phyloP scores from a whole-genome alignment of 2,888 invertebrate genomes.

The Dynastes tityus region DNA sequence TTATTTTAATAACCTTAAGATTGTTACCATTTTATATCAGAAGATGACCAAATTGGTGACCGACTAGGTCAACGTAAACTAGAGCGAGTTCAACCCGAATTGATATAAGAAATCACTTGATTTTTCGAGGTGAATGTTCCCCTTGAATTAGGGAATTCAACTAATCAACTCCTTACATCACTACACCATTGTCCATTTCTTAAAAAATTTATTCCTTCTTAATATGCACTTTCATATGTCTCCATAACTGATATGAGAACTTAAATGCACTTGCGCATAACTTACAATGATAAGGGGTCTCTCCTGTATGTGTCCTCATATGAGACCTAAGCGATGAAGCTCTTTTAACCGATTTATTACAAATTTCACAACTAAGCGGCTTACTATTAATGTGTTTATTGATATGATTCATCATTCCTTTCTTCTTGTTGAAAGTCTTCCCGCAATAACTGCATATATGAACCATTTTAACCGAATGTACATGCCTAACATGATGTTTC shows the following conservation, averaged over 20 bases:
- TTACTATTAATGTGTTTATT: slow-evolving; percentile 22
- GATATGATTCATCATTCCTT: not conserved
- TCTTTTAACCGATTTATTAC: slow-evolving; percentile 14
- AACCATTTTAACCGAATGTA: not conserved
- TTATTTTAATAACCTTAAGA: too few relatives aligned
- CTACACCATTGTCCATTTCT: not conserved
- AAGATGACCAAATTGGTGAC: too few relatives aligned
- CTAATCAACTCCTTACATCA: too few relatives aligned
- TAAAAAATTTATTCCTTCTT: not conserved
- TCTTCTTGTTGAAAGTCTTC: not conserved
- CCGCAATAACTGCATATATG: slow-evolving; percentile 20
- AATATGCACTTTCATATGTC: slow-evolving; percentile 14
- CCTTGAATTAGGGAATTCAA: too few relatives aligned
- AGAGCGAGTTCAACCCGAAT: too few relatives aligned
- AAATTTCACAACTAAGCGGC: slow-evolving; percentile 28
- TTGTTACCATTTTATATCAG: too few relatives aligned
- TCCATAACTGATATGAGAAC: not conserved
- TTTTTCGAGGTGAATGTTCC: too few relatives aligned
- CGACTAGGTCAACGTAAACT: too few relatives aligned
- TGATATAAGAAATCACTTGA: too few relatives aligned
- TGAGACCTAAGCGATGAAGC: not conserved
- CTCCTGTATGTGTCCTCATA: slow-evolving; percentile 29
- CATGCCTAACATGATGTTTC: not conserved
- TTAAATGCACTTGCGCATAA: slow-evolving; percentile 6
- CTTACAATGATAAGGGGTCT: slow-evolving; percentile 25